Percentiles rank a stretch among this genome's conserved stretches.
phyloP scores from a whole-genome alignment of 2,113 vertebrate species.

The Phrynosoma blainvillii region DNA sequence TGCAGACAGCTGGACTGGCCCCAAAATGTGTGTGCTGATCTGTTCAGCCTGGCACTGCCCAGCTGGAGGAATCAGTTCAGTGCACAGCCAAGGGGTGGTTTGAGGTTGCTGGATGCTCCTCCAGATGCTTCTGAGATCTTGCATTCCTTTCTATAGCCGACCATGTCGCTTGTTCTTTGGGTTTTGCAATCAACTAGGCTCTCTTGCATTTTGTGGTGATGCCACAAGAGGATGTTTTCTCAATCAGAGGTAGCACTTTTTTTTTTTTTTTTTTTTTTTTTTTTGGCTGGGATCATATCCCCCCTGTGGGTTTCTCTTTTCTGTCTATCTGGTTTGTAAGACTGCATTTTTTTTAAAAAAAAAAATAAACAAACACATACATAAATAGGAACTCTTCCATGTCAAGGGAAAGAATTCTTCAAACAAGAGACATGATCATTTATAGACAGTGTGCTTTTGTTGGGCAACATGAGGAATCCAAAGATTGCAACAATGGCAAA shows the following conservation, averaged over 20 bases:
- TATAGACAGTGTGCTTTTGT: neutral
- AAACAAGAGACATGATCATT: neutral
- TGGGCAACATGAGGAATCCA: neutral
- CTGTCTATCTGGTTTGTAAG: slow-evolving; percentile 16
- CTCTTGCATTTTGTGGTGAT: neutral
- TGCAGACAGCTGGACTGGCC: neutral
- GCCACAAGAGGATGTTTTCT: slow-evolving; percentile 15
- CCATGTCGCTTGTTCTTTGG: neutral
- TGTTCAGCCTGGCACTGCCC: neutral
- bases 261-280: too few relatives aligned
- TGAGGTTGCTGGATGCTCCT: neutral
- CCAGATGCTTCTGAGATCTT: neutral
- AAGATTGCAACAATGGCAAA: neutral
- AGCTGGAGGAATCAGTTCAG: neutral
- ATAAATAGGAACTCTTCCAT: slow-evolving; percentile 13
- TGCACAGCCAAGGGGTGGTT: neutral
- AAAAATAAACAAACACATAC: neutral
- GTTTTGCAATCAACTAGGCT: slow-evolving; percentile 22
- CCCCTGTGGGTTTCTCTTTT: neutral
- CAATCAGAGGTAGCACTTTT: neutral
- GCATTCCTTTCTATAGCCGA: slow-evolving; percentile 1
- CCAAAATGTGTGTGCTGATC: neutral
- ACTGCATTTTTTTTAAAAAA: neutral
- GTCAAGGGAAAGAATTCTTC: neutral
- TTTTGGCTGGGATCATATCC: neutral